Evolutionary conservation across 2,113 vertebrate species (phyloP), one percentile per base, ranked within the genome.

Genomic region (Platanista minor): DNA sequence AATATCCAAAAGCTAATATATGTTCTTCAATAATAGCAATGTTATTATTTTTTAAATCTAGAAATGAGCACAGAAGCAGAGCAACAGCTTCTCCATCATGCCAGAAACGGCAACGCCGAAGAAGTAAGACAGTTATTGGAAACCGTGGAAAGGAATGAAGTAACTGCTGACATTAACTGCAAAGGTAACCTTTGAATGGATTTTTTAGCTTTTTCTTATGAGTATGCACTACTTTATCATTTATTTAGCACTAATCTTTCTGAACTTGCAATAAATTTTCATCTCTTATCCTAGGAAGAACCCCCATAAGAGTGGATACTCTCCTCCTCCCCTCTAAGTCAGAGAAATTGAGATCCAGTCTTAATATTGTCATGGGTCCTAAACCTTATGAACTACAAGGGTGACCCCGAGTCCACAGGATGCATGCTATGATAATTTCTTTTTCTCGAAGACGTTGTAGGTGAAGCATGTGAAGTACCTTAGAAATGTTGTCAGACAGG

Each of bases 141-240:
- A 96, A 98, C 98, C 59, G 97, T 98, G 97, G 98, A 98, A 66
- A 99, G 91, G 96, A 98, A 98, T 41, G 98, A 99, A 85, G 97
- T 97, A 21, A 96, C 92, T n/a, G 98, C 99, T 94, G 98, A 99
- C 97, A 99, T 99, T 91, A 99, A 99, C 96, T 99, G 99, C 98
- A 99, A 99, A 99, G 99, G 99, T 99, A 98, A 97, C 97, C 95
- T 57, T n/a, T 54, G 8, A 52, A 20, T 81, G 54, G 11, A 7
- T 41, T 43, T 77, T 62, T 67, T 8, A 62, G 13, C 13, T 54
- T 80, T 82, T 8, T 83, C 33, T 52, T 69, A 2, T 8, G 23
- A 39, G 18, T 57, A 20, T 23, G 14, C 2, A 39, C 29, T n/a
- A 18, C 5, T 52, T 1, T 13, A 2, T 75, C 21, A 6, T 69